Evolutionary conservation across 2,113 vertebrate genomes (phyloP), one percentile per base, ranked within the genome.

Genomic region (Microtus pennsylvanicus): DNA sequence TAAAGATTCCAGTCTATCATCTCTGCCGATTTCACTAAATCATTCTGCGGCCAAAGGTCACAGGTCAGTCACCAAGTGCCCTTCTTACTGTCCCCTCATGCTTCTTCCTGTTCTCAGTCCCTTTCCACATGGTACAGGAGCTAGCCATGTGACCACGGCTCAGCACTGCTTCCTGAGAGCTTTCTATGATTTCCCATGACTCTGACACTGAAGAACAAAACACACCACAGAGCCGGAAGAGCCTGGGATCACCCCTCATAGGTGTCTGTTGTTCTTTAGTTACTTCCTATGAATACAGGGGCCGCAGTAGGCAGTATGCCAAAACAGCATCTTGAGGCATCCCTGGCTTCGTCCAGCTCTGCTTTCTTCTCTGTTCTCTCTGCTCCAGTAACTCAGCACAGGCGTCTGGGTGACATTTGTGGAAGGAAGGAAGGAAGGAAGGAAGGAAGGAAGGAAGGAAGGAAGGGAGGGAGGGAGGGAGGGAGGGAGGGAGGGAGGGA

Each of bases 321-420:
- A 16, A 76, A 76, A 26, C 58, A 3, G 14, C 28, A 63, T 38
- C 81, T 42, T 0, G 17, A 3, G 2, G 10, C 5, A 3, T 1
- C 30, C 4, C 82, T 26, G 50, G 12, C 0, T 72, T 52, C 50
- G 26, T 58, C 78, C 58, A 45, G 1, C 35, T 72, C 35, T 21
- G 55, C 55, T 35, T 69, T 69, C 13, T 16, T 72, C 38, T 47
- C n/a, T 61, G 14, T 47, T 47, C 26, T 77, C n/a, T 87, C 55
- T 12, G 5, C 42, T 14, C 1, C 28, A n/a, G 11, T 45, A 52
- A 28, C 65, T 87, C 55, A 61, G 19, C 90, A 11, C 5, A 85
- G 0, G 1, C 2, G 3, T 26, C 69, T 24, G 52, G 17, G 26
- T 74, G 70, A 45, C 22, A 45, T 50, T 21, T 69, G 21, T 6